These are phyloP conservation scores for Oncorhynchus gorbuscha DNA, from an alignment of 2,113 vertebrate genomes.

Conservation along the genomic window DNA sequence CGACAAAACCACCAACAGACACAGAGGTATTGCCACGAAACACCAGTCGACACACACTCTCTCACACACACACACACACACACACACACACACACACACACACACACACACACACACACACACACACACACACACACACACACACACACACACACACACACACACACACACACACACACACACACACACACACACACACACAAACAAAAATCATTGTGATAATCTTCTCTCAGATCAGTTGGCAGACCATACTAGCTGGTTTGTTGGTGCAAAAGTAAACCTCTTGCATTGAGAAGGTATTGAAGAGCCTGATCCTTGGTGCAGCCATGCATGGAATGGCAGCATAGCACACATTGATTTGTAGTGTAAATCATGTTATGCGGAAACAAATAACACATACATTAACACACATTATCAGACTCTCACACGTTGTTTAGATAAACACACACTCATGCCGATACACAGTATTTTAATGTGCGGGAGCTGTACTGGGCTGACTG, in stretches of 20 bases:
- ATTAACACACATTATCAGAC: no score
- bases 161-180: conserved; percentile 15
- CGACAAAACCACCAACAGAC: conserved; percentile 96
- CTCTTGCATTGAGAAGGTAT: background rate
- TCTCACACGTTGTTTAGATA: no score
- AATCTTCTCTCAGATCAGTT: conserved; percentile 5
- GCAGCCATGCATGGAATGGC: no score
- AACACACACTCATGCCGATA: no score
- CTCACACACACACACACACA: conserved; percentile 21
- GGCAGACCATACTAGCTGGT: no score
- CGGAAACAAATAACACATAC: no score
- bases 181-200: conserved; percentile 20
- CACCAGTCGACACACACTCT: conserved; percentile 3
- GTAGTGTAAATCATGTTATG: no score
- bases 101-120: conserved; percentile 16
- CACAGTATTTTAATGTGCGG: no score
- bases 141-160: conserved; percentile 15
- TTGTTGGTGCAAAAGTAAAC: no score
- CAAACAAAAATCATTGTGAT: conserved; percentile 4
- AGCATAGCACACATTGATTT: no score
- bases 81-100: conserved; percentile 16
- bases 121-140: conserved; percentile 14
- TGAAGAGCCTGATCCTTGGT: background rate
- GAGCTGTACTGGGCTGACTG: no score
- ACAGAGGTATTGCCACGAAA: conserved; percentile 79